Evolutionary conservation across 2,888 invertebrate genomes (phyloP).

Genomic region (Caenorhabditis uteleia): DNA sequence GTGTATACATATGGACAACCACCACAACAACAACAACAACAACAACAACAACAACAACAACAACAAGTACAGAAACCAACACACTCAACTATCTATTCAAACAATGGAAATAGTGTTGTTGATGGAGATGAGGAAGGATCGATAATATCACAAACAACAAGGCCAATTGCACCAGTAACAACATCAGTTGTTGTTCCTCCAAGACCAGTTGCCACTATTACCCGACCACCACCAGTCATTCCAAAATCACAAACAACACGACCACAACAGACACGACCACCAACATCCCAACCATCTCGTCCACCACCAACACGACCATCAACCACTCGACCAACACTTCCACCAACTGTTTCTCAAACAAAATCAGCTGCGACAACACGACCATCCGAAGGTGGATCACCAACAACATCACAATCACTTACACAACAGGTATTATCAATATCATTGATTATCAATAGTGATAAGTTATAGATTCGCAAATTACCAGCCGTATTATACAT

Average conservation of each 20-base stretch:
- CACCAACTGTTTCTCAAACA: conserved; percentile 27
- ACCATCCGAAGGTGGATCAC: conserved; percentile 19
- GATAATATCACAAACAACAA: neutral
- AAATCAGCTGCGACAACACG: conserved; percentile 12
- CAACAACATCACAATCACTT: conserved; percentile 47
- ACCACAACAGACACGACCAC: conserved; percentile 5
- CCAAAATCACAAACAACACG: conserved; percentile 5
- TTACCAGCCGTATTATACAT: conserved; percentile 67
- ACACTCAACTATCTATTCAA: conserved; percentile 11
- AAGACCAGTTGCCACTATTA: conserved; percentile 23
- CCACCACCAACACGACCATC: conserved; percentile 22
- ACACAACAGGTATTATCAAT: conserved; percentile 68
- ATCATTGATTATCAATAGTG: neutral
- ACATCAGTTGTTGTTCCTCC: conserved; percentile 20
- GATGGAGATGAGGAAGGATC: conserved; percentile 11
- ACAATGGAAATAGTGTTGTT: conserved; percentile 13
- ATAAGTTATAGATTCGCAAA: conserved; percentile 60
- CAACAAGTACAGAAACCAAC: conserved; percentile 20
- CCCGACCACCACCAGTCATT: conserved; percentile 16
- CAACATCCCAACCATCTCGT: conserved; percentile 15
- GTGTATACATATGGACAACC: conserved; percentile 35
- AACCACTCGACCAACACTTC: conserved; percentile 24
- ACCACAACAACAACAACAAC: neutral
- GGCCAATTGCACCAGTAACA: conserved; percentile 8
- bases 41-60: conserved; percentile 1